Evolutionary conservation across 1,140 invertebrate genomes (phyloP), one percentile per base, ranked within the genome.

Genomic region (Macrobrachium rosenbergii): DNA sequence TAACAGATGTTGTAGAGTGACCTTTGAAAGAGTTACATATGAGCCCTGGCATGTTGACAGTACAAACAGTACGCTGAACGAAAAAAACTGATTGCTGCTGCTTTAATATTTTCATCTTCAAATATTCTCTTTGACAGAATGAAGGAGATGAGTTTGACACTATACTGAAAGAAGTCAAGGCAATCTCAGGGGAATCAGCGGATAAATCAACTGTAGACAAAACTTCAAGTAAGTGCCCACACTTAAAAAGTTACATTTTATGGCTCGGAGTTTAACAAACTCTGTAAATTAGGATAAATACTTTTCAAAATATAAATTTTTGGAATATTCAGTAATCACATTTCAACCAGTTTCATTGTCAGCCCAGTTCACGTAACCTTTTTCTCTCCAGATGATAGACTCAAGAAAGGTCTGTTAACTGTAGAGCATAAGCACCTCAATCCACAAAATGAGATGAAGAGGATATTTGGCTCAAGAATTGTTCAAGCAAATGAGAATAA

Each of bases 391-490:
- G 84, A 77, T 84, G 62, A 83, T 77, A 87, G 90, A 87, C 69
- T 64, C 63, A 23, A 67, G 17, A 43, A 79, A 60, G 83, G 62
- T 88, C 91, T 95, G 60, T 90, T 97, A 14, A 92, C 90, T 52
- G 92, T 96, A 5, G 94, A 96, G 76, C 93, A 94, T 80, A 96
- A 95, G 91, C 93, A 96, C 92, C 92, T 98, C 6, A 97, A 97
- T 93, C 94, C 95, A 58, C 95, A 95, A 81, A 96, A 96, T 92
- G 97, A 98, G 92, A 92, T 98, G 88, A 95, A 95, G 85, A 94
- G 94, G 90, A 96, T 97, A 90, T 98, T 98, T 94, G 97, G 97
- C 10, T 95, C 95, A 14, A 95, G 95, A 92, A 95, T 96, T 82
- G 93, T 96, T 21, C 94, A 95, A 91, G 93, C 93, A 80, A 95